Evolutionary conservation across 2,888 invertebrate species (phyloP), one percentile per base, ranked within the genome.

Genomic region (Eumacrocentrus americanus): DNA sequence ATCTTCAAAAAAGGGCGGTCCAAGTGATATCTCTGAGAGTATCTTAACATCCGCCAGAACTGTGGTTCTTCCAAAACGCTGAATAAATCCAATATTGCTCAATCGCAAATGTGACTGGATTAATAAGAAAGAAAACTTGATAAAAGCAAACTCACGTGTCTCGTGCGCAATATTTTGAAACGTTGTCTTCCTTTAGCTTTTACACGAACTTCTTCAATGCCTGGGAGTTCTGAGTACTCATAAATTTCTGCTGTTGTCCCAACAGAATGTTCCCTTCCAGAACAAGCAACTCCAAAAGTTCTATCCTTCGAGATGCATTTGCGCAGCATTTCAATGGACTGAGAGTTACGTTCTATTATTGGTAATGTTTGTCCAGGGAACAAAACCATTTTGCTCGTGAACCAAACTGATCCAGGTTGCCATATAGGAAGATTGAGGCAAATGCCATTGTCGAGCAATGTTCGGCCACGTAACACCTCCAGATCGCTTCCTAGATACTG

Each of bases 331-430:
- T 85, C 82, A 11, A 87, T 84, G 46, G 84, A 83, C 22, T 82
- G 77, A 29, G 83, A 80, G 59, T 85, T 74, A 58, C 82, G 82
- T 2, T 88, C 83, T 40, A 89, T 87, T 64, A 94, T 83, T 0
- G 93, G 93, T 20, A 94, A 79, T 1, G 89, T 91, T 80, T 92
- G 92, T 1, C 92, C 92, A 5, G 94, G 93, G 66, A 92, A 88
- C 12, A 88, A 78, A 22, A 92, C 85, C 51, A 91, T 81, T 47
- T 87, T 83, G 12, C 6, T 6, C 29, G 29, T 42, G 3, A 20
- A 38, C 37, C 38, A 22, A 1, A 11, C 6, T 5, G 37, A 18
- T 34, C 20, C 54, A 16, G 42, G 22, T 12, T 23, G 37, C 54
- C 54, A 54, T 4, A 90, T 74, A 3, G 89, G 87, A 61, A 90